These are phyloP conservation scores for Anthoscopus minutus DNA, from an alignment of 2,113 vertebrate genomes.

Conservation along the genomic window DNA sequence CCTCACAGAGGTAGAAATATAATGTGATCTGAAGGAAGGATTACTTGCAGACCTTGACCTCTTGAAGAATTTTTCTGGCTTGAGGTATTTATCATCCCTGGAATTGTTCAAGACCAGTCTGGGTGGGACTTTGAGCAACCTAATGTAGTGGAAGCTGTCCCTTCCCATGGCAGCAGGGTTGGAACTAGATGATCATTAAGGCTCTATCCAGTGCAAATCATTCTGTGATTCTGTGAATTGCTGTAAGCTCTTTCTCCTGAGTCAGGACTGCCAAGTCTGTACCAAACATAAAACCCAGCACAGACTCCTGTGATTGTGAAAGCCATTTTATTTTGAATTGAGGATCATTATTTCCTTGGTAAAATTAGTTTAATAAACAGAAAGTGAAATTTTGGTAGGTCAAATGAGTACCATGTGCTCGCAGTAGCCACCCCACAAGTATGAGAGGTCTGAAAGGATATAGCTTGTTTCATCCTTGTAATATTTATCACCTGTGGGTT, in stretches of 20 bases:
- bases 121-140: neutral
- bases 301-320: neutral
- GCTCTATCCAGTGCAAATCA: neutral
- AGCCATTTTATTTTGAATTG: neutral
- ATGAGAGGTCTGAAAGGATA: neutral
- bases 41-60: neutral
- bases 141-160: neutral
- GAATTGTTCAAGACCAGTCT: neutral
- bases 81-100: neutral
- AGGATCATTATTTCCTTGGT: neutral
- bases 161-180: fast-evolving
- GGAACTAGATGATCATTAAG: neutral
- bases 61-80: neutral
- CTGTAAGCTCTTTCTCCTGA: neutral
- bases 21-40: neutral
- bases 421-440: neutral
- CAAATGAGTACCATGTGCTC: neutral
- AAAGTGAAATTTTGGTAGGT: neutral
- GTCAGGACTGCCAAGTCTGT: neutral
- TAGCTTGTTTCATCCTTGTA: neutral
- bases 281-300: neutral
- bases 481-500: neutral
- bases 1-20: neutral
- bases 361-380: neutral
- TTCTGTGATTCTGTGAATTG: neutral